phyloP scores from a whole-genome alignment of 37 sponge, comb jelly and placozoan genomes.

The Ephydatia muelleri region DNA sequence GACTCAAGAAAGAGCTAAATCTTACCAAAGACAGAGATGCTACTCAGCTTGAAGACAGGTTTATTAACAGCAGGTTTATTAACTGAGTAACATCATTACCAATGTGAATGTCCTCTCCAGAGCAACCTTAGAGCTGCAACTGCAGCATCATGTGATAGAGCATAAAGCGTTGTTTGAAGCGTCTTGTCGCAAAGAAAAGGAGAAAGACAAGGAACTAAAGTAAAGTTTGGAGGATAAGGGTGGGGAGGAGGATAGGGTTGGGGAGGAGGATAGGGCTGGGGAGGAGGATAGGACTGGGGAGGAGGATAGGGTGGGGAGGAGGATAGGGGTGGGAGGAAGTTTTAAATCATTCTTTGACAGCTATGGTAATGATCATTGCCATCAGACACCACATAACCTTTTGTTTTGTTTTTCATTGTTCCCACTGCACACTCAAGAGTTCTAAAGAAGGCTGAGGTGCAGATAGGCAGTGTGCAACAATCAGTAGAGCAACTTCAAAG shows the following conservation, averaged over 20 bases:
- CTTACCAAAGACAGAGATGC: constrained; percentile 70
- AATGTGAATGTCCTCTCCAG: background rate
- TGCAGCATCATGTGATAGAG: constrained; percentile 51
- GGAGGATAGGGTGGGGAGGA: too few species aligned
- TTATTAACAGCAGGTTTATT: background rate
- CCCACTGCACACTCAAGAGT: constrained; percentile 13
- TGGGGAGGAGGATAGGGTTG: background rate
- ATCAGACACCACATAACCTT: background rate
- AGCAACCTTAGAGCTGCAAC: constrained; percentile 69
- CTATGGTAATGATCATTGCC: too few species aligned
- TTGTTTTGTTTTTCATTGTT: background rate
- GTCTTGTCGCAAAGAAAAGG: constrained; percentile 36
- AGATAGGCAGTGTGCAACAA: constrained; percentile 30
- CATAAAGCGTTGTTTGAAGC: constrained; percentile 40
- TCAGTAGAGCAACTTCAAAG: constrained; percentile 20
- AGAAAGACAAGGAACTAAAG: constrained; percentile 70
- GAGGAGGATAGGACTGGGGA: too few species aligned
- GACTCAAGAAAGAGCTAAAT: constrained; percentile 19
- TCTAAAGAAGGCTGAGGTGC: constrained; percentile 68
- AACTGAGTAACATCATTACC: background rate
- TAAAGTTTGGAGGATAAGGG: too few species aligned
- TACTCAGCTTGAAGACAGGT: constrained; percentile 68
- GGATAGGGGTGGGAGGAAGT: too few species aligned
- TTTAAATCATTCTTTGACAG: too few species aligned
- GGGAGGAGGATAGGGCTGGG: background rate